A percentile compares a stretch with the other conserved stretches of the same genome.
Conservation (phyloP, 2,113 vertebrate genomes). For the Orthonyx spaldingii region DNA sequence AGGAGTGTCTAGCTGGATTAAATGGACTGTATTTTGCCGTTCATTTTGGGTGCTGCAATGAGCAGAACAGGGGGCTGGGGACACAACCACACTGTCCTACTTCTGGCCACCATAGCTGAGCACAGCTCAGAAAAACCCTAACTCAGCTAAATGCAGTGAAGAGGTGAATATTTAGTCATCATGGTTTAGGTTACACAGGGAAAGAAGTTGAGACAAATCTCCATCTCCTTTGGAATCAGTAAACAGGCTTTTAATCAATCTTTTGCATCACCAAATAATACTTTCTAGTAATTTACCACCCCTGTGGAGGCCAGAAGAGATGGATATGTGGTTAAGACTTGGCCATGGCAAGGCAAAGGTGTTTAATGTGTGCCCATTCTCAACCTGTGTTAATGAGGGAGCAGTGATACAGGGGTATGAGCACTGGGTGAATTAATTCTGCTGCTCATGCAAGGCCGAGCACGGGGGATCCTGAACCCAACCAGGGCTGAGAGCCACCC, state of each 20-base stretch:
- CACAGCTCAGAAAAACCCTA: background rate
- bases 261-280: background rate
- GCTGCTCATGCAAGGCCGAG: background rate
- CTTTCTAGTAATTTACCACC: background rate
- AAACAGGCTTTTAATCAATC: background rate
- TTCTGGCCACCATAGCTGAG: background rate
- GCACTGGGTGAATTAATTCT: background rate
- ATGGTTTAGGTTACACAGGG: background rate
- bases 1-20: background rate
- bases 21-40: background rate
- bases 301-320: background rate
- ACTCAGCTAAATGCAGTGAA: background rate
- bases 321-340: background rate
- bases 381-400: background rate
- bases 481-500: background rate
- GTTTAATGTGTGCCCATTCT: background rate
- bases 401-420: background rate
- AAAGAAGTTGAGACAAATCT: background rate
- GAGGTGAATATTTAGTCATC: background rate
- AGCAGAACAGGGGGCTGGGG: background rate
- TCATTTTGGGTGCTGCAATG: rapidly evolving
- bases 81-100: rapidly evolving
- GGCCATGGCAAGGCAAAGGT: background rate
- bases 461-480: rapidly evolving
- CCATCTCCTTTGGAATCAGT: background rate